Evolutionary conservation across 2,888 invertebrate species (phyloP).

Genomic region (Aphidoletes aphidimyza): DNA sequence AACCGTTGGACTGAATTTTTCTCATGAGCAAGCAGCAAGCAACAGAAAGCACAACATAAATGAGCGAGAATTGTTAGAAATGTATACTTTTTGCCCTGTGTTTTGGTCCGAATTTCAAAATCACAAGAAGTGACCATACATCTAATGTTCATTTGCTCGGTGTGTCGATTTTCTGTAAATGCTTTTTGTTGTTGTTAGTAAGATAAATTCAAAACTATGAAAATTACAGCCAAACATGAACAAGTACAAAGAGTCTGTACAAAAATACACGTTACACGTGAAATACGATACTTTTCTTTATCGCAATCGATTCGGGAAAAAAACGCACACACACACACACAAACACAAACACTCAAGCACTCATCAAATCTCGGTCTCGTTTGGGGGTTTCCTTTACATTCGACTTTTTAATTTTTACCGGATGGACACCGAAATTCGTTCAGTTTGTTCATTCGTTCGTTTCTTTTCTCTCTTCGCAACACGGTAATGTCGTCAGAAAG

Average conservation of each 20-base stretch:
- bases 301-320: slow-evolving; percentile 12
- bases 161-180: no score
- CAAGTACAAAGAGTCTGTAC: not conserved
- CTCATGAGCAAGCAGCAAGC: no score
- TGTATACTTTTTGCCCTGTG: no score
- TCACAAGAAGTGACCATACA: no score
- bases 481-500: slow-evolving; percentile 53
- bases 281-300: slow-evolving; percentile 50
- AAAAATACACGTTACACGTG: slow-evolving; percentile 51
- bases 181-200: no score
- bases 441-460: not conserved
- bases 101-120: no score
- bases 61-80: no score
- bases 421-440: not conserved
- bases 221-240: slow-evolving; percentile 13
- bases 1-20: not conserved
- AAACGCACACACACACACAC: not conserved
- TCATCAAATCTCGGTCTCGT: not conserved
- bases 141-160: no score
- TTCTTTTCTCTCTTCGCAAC: not conserved
- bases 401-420: slow-evolving; percentile 47
- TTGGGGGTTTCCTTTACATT: not conserved
- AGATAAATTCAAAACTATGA: not conserved
- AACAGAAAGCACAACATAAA: no score
- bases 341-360: not conserved